These are phyloP conservation scores for Gobiocypris rarus DNA, from an alignment of 2,113 vertebrate genomes.

Conservation along the genomic window DNA sequence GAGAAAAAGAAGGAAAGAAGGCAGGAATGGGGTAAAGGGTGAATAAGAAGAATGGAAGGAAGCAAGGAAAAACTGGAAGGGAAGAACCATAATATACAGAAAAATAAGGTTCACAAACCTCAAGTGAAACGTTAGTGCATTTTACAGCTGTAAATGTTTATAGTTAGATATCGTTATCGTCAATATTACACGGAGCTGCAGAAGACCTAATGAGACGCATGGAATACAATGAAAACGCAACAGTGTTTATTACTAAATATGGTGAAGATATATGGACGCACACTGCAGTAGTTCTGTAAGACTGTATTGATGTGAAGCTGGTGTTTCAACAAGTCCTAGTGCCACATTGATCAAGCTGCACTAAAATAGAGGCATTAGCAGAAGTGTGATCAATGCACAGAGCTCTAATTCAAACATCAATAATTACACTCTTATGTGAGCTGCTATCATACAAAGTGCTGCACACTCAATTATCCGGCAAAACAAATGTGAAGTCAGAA, in stretches of 20 bases:
- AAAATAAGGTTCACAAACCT: not conserved
- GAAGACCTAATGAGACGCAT: not conserved
- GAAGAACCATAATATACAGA: not conserved
- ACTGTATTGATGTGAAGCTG: not conserved
- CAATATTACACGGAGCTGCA: not conserved
- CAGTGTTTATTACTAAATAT: not conserved
- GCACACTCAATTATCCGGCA: conserved; percentile 33
- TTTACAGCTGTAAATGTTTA: not conserved
- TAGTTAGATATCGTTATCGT: not conserved
- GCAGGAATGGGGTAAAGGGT: not conserved
- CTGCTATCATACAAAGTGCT: conserved; percentile 39
- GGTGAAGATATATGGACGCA: not conserved
- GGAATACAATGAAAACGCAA: not conserved
- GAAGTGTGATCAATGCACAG: conserved; percentile 60
- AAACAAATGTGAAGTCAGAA: conserved; percentile 19
- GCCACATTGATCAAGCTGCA: conserved; percentile 34
- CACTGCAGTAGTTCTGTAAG: not conserved
- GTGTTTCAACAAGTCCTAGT: not conserved
- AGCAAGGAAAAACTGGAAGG: not conserved
- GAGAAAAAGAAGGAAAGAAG: too few relatives aligned
- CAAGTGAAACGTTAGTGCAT: not conserved
- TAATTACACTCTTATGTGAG: conserved; percentile 46
- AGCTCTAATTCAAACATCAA: conserved; percentile 52
- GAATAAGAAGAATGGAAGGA: not conserved
- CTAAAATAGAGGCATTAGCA: conserved; percentile 42